Conservation (phyloP, 2,888 invertebrate genomes). For the Nasonovia ribisnigri region DNA sequence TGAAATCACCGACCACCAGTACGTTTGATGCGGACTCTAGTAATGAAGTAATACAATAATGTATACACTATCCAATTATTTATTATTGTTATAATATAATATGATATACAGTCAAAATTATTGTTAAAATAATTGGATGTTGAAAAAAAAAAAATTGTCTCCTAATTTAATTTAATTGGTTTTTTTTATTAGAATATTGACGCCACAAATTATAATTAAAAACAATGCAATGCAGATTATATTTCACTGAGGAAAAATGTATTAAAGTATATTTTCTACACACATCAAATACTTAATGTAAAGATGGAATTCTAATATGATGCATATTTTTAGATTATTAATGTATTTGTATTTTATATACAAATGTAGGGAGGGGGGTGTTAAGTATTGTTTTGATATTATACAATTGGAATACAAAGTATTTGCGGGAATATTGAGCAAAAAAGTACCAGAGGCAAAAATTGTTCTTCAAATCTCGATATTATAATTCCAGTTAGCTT, state of each 20-base stretch:
- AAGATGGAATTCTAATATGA: neutral
- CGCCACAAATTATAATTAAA: neutral
- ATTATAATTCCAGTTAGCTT: neutral
- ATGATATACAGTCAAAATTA: neutral
- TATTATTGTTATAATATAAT: neutral
- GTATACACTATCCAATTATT: neutral
- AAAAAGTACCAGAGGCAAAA: neutral
- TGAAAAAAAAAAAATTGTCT: too few relatives aligned
- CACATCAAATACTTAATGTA: neutral
- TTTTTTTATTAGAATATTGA: neutral
- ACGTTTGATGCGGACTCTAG: too few relatives aligned
- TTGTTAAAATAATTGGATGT: neutral
- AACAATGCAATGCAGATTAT: too few relatives aligned
- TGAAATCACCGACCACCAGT: too few relatives aligned
- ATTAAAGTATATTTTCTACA: neutral
- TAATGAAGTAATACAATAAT: neutral
- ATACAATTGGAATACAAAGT: neutral
- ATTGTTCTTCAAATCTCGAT: neutral
- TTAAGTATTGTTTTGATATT: neutral
- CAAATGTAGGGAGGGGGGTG: neutral
- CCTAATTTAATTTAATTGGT: neutral
- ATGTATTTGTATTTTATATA: neutral
- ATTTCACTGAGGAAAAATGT: too few relatives aligned
- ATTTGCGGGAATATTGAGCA: neutral
- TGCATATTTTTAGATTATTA: neutral